These are phyloP conservation scores for Hymenochirus boettgeri DNA, from an alignment of 2,113 vertebrate species.

Conservation along the genomic window DNA sequence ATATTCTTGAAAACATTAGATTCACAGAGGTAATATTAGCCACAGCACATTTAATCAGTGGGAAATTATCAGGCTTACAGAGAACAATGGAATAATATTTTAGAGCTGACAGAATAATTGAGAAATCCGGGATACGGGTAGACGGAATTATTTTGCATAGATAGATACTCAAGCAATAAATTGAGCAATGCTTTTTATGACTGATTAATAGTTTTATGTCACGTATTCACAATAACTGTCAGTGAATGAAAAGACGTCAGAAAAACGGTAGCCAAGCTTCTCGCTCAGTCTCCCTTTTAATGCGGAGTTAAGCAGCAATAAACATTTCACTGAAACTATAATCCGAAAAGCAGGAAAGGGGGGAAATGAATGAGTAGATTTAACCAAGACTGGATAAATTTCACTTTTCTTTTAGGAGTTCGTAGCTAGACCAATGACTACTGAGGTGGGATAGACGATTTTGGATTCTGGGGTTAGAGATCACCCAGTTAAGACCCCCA, in stretches of 20 bases:
- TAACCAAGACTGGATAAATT: background rate
- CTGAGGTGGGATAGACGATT: too few relatives aligned
- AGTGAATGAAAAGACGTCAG: slow-evolving; percentile 74
- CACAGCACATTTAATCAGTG: background rate
- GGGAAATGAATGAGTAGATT: background rate
- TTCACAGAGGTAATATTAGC: too few relatives aligned
- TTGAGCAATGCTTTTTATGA: slow-evolving; percentile 71
- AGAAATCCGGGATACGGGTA: background rate
- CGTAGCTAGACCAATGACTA: too few relatives aligned
- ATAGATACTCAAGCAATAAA: slow-evolving; percentile 71
- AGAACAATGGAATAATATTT: too few relatives aligned
- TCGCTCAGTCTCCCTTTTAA: slow-evolving; percentile 71
- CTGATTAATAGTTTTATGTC: slow-evolving; percentile 83
- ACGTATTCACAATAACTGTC: slow-evolving; percentile 79
- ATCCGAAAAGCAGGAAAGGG: slow-evolving; percentile 28
- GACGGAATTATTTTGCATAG: background rate
- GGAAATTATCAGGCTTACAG: background rate
- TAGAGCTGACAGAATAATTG: background rate
- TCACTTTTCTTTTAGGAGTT: too few relatives aligned
- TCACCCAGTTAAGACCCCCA: too few relatives aligned
- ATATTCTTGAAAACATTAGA: too few relatives aligned
- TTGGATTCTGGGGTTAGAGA: too few relatives aligned
- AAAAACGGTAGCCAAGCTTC: slow-evolving; percentile 61
- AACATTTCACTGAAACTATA: slow-evolving; percentile 52
- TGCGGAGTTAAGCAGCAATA: slow-evolving; percentile 61